These are phyloP conservation scores for Bursaphelenchus okinawaensis DNA, from an alignment of 2,888 invertebrate species.

Conservation along the genomic window DNA sequence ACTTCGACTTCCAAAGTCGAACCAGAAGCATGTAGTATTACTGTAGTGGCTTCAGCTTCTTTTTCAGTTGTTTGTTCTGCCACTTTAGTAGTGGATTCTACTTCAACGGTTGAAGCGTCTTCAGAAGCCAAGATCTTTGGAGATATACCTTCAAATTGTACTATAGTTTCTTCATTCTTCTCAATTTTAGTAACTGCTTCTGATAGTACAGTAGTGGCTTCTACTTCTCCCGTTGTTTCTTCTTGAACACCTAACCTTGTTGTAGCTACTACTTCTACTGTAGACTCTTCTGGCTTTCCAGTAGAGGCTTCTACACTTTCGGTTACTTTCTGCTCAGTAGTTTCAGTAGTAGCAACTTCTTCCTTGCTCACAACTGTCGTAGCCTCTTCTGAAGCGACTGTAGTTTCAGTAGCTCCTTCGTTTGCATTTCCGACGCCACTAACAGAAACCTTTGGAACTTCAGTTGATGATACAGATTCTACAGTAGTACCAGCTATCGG, in stretches of 20 bases:
- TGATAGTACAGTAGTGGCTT: constrained; percentile 13
- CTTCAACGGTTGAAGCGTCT: neutral
- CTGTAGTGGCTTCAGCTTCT: neutral
- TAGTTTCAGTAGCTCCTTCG: neutral
- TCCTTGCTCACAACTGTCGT: neutral
- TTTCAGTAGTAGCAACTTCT: neutral
- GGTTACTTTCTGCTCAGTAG: neutral
- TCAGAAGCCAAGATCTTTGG: neutral
- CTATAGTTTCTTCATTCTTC: neutral
- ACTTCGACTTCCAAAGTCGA: neutral
- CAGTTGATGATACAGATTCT: neutral
- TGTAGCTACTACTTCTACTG: too few relatives aligned
- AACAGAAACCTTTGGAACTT: too few relatives aligned
- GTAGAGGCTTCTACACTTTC: neutral
- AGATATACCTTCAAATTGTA: neutral
- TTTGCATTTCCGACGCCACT: neutral
- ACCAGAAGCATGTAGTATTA: neutral
- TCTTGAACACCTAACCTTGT: neutral
- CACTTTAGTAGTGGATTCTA: neutral
- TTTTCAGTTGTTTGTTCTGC: neutral
- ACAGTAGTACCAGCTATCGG: neutral
- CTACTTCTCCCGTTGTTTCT: neutral
- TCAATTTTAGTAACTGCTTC: too few relatives aligned
- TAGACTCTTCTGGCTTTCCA: neutral
- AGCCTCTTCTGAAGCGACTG: constrained; percentile 9